Conservation (phyloP, 2,888 invertebrate genomes). For the Malachius bipustulatus region DNA sequence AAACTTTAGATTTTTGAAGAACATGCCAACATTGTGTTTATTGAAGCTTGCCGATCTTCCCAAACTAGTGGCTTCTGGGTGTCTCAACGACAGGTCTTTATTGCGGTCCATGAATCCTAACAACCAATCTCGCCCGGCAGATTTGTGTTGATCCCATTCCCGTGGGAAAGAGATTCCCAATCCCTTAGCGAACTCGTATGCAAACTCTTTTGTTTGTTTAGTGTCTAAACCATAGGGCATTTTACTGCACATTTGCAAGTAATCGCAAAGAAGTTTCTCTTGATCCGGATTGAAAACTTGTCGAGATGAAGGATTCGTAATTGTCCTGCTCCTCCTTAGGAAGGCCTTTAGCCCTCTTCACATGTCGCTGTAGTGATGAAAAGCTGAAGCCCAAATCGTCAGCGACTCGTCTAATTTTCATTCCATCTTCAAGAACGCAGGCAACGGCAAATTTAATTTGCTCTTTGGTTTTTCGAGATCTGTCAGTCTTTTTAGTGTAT, state of each 20-base stretch:
- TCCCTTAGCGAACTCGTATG: conserved; percentile 5
- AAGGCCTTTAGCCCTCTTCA: no score
- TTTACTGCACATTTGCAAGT: conserved; percentile 4
- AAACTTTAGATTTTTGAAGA: conserved; percentile 10
- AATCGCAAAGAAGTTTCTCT: conserved; percentile 3
- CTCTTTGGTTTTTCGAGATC: no score
- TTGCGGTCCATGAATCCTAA: conserved; percentile 9
- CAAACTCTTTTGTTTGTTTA: no score
- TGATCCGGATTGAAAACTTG: conserved; percentile 4
- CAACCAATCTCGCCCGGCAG: conserved; percentile 8
- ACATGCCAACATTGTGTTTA: conserved; percentile 11
- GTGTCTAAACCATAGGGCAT: conserved; percentile 8
- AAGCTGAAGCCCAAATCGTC: no score
- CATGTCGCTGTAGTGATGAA: no score
- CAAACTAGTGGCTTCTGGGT: conserved; percentile 11
- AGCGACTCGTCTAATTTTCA: no score
- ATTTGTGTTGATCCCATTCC: conserved; percentile 10
- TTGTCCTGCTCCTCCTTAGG: no score
- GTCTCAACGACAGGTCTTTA: conserved; percentile 8
- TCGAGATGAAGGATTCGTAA: no score
- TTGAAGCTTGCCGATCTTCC: conserved; percentile 9
- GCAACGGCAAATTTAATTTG: no score
- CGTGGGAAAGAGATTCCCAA: conserved; percentile 7
- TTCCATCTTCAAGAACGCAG: no score
- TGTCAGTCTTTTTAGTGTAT: no score